Evolutionary conservation across 2,888 invertebrate genomes (phyloP).

Genomic region (Pasiphila rectangulata): DNA sequence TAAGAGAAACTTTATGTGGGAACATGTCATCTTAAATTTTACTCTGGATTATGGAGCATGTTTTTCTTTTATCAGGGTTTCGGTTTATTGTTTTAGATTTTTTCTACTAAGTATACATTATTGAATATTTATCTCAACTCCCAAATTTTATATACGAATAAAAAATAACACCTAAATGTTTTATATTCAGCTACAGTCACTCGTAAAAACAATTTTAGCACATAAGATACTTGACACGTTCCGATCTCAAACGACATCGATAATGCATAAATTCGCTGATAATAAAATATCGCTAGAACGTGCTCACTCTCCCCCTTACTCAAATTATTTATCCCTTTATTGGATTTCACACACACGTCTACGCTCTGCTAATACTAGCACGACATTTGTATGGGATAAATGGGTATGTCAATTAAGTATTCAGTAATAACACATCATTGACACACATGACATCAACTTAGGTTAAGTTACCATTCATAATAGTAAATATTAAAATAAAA

Average conservation of each 20-base stretch:
- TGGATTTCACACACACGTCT: conserved; percentile 25
- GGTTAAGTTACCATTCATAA: too few relatives aligned
- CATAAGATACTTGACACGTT: conserved; percentile 25
- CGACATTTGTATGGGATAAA: conserved; percentile 18
- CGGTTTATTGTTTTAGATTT: too few relatives aligned
- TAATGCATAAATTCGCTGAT: conserved; percentile 38
- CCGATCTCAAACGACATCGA: conserved; percentile 31
- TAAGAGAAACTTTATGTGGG: conserved; percentile 12
- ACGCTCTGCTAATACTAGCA: conserved; percentile 22
- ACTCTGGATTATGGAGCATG: neutral
- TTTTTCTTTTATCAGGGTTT: too few relatives aligned
- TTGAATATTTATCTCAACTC: too few relatives aligned
- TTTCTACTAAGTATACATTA: too few relatives aligned
- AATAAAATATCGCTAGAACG: conserved; percentile 39
- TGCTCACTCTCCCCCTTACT: conserved; percentile 36
- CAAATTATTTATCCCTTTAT: conserved; percentile 34
- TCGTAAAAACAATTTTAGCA: neutral
- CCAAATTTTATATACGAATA: neutral
- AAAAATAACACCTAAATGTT: conserved; percentile 3
- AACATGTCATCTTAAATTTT: neutral
- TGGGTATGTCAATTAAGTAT: conserved; percentile 13
- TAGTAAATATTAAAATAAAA: too few relatives aligned
- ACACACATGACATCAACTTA: too few relatives aligned
- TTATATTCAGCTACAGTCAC: conserved; percentile 1
- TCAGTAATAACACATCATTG: conserved; percentile 10